These are phyloP conservation scores for Premnoplex brunnescens DNA, from an alignment of 2,797 vertebrate genomes.

Conservation along the genomic window DNA sequence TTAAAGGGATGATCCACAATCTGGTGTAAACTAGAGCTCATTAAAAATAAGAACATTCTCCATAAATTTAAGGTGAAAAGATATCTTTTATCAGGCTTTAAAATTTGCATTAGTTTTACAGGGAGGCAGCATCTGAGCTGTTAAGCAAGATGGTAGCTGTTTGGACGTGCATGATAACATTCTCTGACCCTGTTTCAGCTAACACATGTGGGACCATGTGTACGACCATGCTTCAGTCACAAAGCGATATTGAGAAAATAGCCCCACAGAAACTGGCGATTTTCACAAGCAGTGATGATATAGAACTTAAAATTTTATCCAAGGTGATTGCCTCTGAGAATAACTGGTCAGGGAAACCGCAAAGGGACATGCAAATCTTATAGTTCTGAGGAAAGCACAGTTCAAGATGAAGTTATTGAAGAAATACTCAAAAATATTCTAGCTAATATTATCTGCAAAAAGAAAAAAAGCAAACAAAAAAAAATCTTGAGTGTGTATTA, in stretches of 20 bases:
- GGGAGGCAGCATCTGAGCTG: constrained; percentile 63
- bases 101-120: constrained; percentile 61
- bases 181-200: constrained; percentile 23
- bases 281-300: neutral
- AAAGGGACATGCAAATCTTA: neutral
- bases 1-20: constrained; percentile 59
- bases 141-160: constrained; percentile 41
- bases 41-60: constrained; percentile 61
- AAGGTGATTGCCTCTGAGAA: neutral
- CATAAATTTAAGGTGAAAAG: constrained; percentile 61
- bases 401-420: neutral
- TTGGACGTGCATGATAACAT: constrained; percentile 25
- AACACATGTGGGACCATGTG: constrained; percentile 46
- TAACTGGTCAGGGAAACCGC: neutral
- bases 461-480: neutral
- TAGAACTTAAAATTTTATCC: neutral
- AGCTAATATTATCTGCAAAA: neutral
- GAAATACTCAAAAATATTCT: neutral
- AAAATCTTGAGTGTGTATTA: neutral
- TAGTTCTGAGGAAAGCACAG: neutral
- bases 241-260: neutral
- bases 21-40: constrained; percentile 63
- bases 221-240: neutral
- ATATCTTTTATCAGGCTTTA: constrained; percentile 55
- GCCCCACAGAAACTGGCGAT: neutral